Evolutionary conservation across 2,797 vertebrate species (phyloP).

Genomic region (Rhabdophis nuchalis): DNA sequence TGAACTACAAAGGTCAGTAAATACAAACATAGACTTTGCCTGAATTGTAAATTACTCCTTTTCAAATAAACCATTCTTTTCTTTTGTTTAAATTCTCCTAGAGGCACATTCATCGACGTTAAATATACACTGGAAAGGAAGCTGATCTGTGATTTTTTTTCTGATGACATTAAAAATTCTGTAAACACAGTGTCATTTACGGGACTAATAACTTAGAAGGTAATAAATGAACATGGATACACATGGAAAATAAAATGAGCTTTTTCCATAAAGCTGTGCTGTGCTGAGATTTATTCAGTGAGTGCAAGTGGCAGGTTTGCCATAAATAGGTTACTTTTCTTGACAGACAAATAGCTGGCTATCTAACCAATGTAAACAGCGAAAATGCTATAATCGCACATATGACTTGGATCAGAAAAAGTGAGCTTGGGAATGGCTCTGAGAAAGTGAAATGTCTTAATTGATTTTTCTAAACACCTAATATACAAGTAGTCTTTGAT

Average conservation of each 20-base stretch:
- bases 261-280: constrained; percentile 71
- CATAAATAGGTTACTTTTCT: constrained; percentile 67
- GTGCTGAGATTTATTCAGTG: constrained; percentile 64
- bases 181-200: constrained; percentile 78
- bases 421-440: neutral
- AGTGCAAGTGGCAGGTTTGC: constrained; percentile 50
- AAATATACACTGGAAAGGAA: constrained; percentile 77
- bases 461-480: neutral
- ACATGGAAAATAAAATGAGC: constrained; percentile 68
- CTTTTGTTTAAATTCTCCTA: constrained; percentile 74
- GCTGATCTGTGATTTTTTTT: constrained; percentile 71
- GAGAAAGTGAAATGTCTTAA: neutral
- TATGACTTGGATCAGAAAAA: neutral
- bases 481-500: neutral
- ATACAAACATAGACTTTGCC: constrained; percentile 70
- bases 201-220: constrained; percentile 56
- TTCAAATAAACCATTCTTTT: constrained; percentile 72
- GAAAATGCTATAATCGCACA: neutral
- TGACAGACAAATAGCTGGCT: constrained; percentile 12
- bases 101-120: constrained; percentile 73
- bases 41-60: constrained; percentile 76
- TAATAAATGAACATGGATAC: constrained; percentile 53
- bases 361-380: neutral
- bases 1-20: constrained; percentile 71
- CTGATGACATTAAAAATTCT: constrained; percentile 76